Evolutionary conservation across 2,113 vertebrate genomes (phyloP), one percentile per base, ranked within the genome.

Genomic region (Prionailurus viverrinus): DNA sequence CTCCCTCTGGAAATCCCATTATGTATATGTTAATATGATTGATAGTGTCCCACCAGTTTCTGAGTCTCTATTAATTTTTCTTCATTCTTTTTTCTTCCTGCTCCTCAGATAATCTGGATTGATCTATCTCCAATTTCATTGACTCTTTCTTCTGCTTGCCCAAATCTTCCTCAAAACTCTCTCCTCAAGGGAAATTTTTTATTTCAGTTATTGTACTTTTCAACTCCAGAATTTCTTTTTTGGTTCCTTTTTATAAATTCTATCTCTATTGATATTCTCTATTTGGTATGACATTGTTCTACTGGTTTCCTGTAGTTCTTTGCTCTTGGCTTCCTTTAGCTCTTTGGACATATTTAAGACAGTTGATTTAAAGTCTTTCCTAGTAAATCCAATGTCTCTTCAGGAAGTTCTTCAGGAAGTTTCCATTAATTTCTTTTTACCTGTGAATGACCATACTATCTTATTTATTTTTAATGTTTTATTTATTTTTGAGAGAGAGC

Each of bases 171-270:
- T 51, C 58, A 65, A 76, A 76, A 65, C 53, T 48, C 15, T 84
- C 31, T 83, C 33, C 74, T 69, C 36, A 33, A 69, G 18, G 39
- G 36, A 55, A 41, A 18, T 80, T 80, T 23, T 69, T 31, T 4
- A 91, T 69, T 69, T 81, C 27, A 41, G 63, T 81, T 91, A 81
- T 31, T 68, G 48, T 91, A 58, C 63, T 91, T 81, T 91, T 91
- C 78, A 91, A 58, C 63, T 69, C 80, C 80, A 92, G 31, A 83
- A 61, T 83, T 61, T 91, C 51, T 89, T 61, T 61, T 84, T 84
- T 73, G 15, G 25, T 73, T 84, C 78, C 39, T 73, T 83, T 58
- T 68, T 81, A 39, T 66, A 79, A 79, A 39, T 80, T 79, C 25
- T 91, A 53, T 80, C 76, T 69, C 31, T 81, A 69, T 91, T 81